Conservation (phyloP, 2,888 invertebrate species). For the Tenthredo mesomela region DNA sequence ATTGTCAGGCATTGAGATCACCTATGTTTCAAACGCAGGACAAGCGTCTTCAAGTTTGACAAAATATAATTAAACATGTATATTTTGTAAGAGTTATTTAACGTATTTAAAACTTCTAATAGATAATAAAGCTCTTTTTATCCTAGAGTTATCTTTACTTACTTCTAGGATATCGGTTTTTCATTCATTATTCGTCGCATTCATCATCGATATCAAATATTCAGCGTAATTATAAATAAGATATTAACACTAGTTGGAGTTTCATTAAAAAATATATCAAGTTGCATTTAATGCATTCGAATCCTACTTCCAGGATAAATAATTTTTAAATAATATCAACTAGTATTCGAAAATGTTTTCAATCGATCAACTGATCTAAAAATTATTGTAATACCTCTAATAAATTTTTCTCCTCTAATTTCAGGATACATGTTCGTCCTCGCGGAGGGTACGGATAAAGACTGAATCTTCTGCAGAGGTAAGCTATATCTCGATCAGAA, state of each 20-base stretch:
- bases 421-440: conserved; percentile 51
- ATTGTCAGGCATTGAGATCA: neutral
- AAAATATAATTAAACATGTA: conserved; percentile 39
- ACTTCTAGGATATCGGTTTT: neutral
- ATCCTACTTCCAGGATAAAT: neutral
- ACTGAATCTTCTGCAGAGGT: conserved; percentile 45
- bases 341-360: neutral
- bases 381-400: neutral
- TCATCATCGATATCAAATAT: neutral
- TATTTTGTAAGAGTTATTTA: conserved; percentile 20
- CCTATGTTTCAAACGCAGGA: neutral
- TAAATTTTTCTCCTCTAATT: conserved; percentile 5
- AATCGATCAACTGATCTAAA: neutral
- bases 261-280: neutral
- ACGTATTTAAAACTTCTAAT: neutral
- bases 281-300: neutral
- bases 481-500: neutral
- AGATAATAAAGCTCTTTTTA: conserved; percentile 32
- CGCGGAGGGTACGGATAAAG: conserved; percentile 50
- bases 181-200: neutral
- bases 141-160: neutral
- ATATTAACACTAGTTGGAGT: neutral
- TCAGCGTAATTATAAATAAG: neutral
- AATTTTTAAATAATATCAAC: neutral
- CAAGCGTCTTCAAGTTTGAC: conserved; percentile 41